Conservation (phyloP, 1,140 invertebrate species). For the Epicauta chinensis region DNA sequence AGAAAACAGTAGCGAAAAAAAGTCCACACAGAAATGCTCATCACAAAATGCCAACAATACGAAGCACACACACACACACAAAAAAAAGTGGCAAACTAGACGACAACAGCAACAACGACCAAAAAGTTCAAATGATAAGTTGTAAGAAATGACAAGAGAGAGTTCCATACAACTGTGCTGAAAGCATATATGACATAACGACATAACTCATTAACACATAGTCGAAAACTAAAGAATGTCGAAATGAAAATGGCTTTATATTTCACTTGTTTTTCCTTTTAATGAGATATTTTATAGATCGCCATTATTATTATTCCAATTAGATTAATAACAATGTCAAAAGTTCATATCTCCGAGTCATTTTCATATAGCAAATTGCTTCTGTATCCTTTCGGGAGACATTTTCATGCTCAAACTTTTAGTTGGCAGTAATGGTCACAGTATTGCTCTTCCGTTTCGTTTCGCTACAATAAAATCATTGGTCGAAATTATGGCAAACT, state of each 20-base stretch:
- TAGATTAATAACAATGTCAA: slow-evolving; percentile 16
- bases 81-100: slow-evolving; percentile 16
- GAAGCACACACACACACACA: no score
- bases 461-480: slow-evolving; percentile 10
- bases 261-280: not conserved
- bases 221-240: no score
- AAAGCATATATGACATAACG: slow-evolving; percentile 20
- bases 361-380: slow-evolving; percentile 18
- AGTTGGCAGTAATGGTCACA: slow-evolving; percentile 10
- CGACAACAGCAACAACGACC: not conserved
- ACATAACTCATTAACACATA: slow-evolving; percentile 15
- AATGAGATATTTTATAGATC: not conserved
- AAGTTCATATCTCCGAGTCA: slow-evolving; percentile 20
- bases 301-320: slow-evolving; percentile 10
- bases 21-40: slow-evolving; percentile 23
- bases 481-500: slow-evolving; percentile 1
- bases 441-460: slow-evolving; percentile 14
- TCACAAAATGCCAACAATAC: slow-evolving; percentile 23
- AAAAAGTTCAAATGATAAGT: slow-evolving; percentile 20
- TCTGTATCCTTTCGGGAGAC: slow-evolving; percentile 19
- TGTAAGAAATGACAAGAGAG: slow-evolving; percentile 19
- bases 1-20: slow-evolving; percentile 20
- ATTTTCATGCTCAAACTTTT: slow-evolving; percentile 19
- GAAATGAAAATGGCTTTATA: no score
- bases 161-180: slow-evolving; percentile 25